These are phyloP conservation scores for Peromyscus eremicus DNA, from an alignment of 2,797 vertebrate species.

Conservation along the genomic window DNA sequence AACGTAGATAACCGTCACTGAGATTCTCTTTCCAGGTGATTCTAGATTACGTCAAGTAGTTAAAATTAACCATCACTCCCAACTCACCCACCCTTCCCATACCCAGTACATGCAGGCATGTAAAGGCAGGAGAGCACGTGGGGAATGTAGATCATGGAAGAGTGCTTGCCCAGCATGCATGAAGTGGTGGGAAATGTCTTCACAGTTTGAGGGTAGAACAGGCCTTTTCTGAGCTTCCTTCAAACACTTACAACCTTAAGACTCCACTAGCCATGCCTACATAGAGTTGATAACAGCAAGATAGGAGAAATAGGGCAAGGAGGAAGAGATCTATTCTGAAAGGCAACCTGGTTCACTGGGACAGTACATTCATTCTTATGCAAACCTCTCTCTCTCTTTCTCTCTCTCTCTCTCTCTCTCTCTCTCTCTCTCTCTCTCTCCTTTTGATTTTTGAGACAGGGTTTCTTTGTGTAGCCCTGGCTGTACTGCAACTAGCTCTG, in stretches of 20 bases:
- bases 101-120: not conserved
- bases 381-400: not conserved
- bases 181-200: not conserved
- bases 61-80: not conserved
- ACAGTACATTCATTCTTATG: not conserved
- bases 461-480: not conserved
- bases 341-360: not conserved
- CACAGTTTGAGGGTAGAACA: not conserved
- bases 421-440: not conserved
- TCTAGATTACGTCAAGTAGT: not conserved
- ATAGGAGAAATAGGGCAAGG: not conserved
- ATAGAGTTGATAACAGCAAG: not conserved
- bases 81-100: not conserved
- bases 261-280: not conserved
- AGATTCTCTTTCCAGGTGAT: not conserved
- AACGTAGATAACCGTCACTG: not conserved
- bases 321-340: not conserved
- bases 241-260: not conserved
- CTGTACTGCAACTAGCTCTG: not conserved
- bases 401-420: not conserved
- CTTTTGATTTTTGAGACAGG: not conserved
- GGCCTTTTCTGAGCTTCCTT: not conserved
- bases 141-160: not conserved
- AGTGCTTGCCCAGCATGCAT: not conserved
- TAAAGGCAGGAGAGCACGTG: not conserved